A percentile compares a stretch with the other conserved stretches of the same genome.
phyloP scores from a whole-genome alignment of 2,113 vertebrate species.

The Cricetomys ansorgei region DNA sequence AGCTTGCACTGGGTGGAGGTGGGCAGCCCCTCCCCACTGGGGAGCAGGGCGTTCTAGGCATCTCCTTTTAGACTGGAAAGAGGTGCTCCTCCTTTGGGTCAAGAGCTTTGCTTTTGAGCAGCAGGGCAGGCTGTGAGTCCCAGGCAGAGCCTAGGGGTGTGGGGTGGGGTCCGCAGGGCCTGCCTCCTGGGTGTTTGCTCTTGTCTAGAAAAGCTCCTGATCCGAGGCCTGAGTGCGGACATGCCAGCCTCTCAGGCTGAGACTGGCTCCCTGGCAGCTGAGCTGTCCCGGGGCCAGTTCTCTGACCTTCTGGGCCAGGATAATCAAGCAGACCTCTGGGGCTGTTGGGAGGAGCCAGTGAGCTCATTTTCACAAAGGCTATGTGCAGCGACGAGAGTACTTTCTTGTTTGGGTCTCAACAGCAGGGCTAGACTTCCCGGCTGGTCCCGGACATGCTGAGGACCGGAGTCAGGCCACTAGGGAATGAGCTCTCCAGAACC shows the following conservation, averaged over 20 bases:
- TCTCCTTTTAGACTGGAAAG: not conserved
- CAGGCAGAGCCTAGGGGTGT: not conserved
- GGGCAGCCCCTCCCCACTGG: not conserved
- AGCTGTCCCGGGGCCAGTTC: not conserved
- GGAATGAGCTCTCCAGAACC: not conserved
- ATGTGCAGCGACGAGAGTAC: not conserved
- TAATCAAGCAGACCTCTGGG: not conserved
- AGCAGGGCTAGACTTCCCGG: not conserved
- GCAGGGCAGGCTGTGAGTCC: too few relatives aligned
- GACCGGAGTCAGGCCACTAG: not conserved
- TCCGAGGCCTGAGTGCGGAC: not conserved
- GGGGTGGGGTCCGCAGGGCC: not conserved
- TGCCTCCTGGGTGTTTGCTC: not conserved
- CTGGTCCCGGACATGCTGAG: not conserved
- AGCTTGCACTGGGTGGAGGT: too few relatives aligned
- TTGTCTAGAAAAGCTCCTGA: not conserved
- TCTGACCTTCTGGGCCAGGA: not conserved
- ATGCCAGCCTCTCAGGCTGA: not conserved
- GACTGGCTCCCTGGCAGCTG: not conserved
- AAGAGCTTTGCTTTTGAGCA: not conserved
- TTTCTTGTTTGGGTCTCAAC: not conserved
- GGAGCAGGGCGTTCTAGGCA: too few relatives aligned
- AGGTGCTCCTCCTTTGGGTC: not conserved
- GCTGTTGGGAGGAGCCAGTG: not conserved
- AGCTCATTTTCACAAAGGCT: not conserved